Base-by-base conservation (phyloP, 2,113 vertebrate genomes). In the Laterallus jamaicensis region DNA sequence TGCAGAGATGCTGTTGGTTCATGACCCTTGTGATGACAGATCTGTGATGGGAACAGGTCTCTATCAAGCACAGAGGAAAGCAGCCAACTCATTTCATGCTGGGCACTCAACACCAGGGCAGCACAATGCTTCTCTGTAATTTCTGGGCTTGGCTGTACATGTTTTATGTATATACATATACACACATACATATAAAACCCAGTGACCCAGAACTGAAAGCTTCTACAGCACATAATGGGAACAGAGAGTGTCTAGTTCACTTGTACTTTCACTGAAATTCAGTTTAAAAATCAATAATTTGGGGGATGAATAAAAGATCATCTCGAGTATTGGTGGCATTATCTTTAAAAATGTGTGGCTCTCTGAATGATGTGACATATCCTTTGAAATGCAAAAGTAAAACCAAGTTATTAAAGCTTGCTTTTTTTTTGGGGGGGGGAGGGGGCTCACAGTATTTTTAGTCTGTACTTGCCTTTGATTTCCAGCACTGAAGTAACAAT, bases 371-470 rank as follows among this genome's bases (percentile, higher is more conserved):
- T 62, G 71, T 86, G 85, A 63, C 74, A 88, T 82, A 85, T 15
- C 40, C 74, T 95, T 94, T 95, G 93, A 95, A 95, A 96, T 91
- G 70, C 66, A 89, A 93, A 93, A 75, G 58, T 22, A 81, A 74
- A n/a, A 50, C 55, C 60, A 88, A 86, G 64, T 93, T 83, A 92
- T 86, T 86, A 92, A 93, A 88, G n/a, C 37, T 62, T 25, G 1
- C 54, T 47, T 2, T 54, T 50, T 40, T 40, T 40, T 40, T 40
- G 12, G 40, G 39, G 39, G 39, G 39, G 39, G 39, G n/a, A n/a
- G 39, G 39, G 39, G 12, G 1, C 26, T 59, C 35, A 20, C 12
- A 39, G 29, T n/a, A 69, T 88, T 92, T 95, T 79, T 47, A 74
- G 39, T 78, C 55, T 42, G 35, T 2, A 1, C 40, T 80, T 74